Evolutionary conservation across 2,888 invertebrate genomes (phyloP), one percentile per base, ranked within the genome.

Genomic region (Rhagophthalmus giganteus): DNA sequence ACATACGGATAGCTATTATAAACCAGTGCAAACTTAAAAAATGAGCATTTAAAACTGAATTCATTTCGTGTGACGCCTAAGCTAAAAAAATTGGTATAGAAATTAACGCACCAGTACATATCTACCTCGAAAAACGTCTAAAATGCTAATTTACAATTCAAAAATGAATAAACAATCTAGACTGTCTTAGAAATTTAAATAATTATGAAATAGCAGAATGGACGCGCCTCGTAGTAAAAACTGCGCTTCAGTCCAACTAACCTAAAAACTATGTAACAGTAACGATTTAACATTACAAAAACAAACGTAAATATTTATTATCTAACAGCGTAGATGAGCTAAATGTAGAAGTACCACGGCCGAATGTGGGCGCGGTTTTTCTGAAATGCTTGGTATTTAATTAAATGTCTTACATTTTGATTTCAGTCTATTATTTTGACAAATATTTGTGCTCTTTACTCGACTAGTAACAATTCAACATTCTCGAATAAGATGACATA

Each of bases 261-360:
- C 58, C 56, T 60, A 60, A 50, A 42, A 49, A 58, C 60, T 60
- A 60, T 52, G 53, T 58, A 60, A 60, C 60, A 60, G 51, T 59
- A 57, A 59, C 59, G 54, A 33, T 45, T 41, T 41, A 52, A 45
- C 35, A 31, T 40, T 40, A 46, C 20, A 40, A 27, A 38, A 34
- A 40, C 37, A 31, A 31, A 44, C 30, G 20, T 16, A 25, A 32
- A 31, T 44, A 32, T 31, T 38, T 26, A 39, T 37, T 30, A 37
- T 37, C 31, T 37, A 35, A 34, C 25, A 33, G 39, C 26, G 32
- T 39, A 28, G 14, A 39, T 28, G 32, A 39, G 33, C 27, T 40
- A 33, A 31, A 38, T 13, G 16, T 20, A 40, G 12, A 40, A 39
- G 16, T 32, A 35, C 10, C 28, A 12, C 13, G 30, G 27, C 12